Percentiles rank a stretch among this genome's conserved stretches.
These are phyloP conservation scores for Prorops nasuta DNA, from an alignment of 1,140 invertebrate genomes.

Conservation along the genomic window DNA sequence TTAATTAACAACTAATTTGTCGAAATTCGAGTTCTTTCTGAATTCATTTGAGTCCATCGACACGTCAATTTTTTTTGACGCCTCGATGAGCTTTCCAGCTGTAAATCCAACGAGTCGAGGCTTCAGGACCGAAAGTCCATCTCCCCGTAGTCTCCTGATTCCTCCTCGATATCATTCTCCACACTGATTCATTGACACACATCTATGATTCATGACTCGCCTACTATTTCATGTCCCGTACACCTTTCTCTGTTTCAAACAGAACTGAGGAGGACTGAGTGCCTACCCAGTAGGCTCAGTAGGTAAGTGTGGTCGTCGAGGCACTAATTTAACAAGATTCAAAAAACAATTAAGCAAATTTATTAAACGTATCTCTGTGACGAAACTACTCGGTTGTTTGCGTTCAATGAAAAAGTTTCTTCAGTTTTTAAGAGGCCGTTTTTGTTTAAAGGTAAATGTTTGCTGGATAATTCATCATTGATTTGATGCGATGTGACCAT, in stretches of 20 bases:
- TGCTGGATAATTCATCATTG: background rate
- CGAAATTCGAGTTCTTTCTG: too few species aligned
- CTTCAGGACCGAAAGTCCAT: constrained; percentile 29
- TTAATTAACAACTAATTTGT: too few species aligned
- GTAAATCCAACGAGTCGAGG: constrained; percentile 27
- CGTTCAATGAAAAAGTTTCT: too few species aligned
- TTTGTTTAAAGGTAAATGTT: constrained; percentile 10
- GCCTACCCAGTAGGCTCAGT: constrained; percentile 51
- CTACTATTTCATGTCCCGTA: constrained; percentile 52
- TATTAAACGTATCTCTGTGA: too few species aligned
- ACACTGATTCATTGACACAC: constrained; percentile 28
- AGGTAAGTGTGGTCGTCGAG: constrained; percentile 53
- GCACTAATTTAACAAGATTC: constrained; percentile 38
- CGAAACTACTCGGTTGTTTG: too few species aligned
- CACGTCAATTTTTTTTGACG: too few species aligned
- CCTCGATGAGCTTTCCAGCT: too few species aligned
- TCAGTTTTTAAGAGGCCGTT: too few species aligned
- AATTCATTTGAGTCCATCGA: too few species aligned
- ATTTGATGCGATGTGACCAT: too few species aligned
- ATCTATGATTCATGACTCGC: constrained; percentile 41
- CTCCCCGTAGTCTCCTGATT: constrained; percentile 32
- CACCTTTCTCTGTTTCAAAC: constrained; percentile 57
- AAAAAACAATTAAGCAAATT: too few species aligned
- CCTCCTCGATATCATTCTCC: constrained; percentile 24
- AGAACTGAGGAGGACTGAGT: constrained; percentile 55